Base-by-base conservation (phyloP, 1,140 invertebrate genomes). In the Drosophila pectinifera region DNA sequence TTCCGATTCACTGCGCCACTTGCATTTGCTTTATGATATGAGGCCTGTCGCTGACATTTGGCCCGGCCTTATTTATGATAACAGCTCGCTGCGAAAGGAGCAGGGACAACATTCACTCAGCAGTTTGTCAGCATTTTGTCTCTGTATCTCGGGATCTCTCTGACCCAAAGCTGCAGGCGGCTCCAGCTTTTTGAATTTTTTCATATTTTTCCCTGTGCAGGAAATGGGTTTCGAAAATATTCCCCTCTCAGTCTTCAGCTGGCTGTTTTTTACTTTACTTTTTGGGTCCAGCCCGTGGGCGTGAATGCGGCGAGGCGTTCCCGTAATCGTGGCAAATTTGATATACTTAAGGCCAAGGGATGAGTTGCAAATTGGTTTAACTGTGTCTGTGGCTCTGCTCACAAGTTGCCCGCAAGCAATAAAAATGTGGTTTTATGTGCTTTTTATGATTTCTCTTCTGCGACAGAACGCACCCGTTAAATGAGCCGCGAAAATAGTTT, bases 401-500 rank as follows among this genome's bases (percentile, higher is more conserved):
- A 43, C 68, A 3, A 78, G 48, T 70, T 80, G 72, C 62, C 84
- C 68, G 38, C 57, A 59, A 28, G 84, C 80, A 53, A 83, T 83
- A 73, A 77, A 81, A 88, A 51, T 65, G 49, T 63, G 51, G 68
- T 78, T 78, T 70, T 43, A 64, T 80, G 28, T 75, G 42, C 64
- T 64, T 80, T 69, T 67, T 59, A 59, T 45, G 46, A 74, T 76
- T 72, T 78, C 62, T 51, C 55, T 53, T 38, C 70, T 53, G 67
- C 46, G 72, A 28, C 38, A 34, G 61, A 28, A 48, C 45, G 48
- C 77, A 57, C 78, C 82, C 82, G 86, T 90, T 89, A 85, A 89
- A 89, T 85, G 85, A 89, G 78, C 69, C 85, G 85, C 85, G 85
- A 89, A 89, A 89, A 89, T 89, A 89, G 85, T 89, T 89, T 89